Percentiles rank a stretch among this genome's conserved stretches.
Conservation (phyloP, 2,888 invertebrate species). For the Rosalia funebris region DNA sequence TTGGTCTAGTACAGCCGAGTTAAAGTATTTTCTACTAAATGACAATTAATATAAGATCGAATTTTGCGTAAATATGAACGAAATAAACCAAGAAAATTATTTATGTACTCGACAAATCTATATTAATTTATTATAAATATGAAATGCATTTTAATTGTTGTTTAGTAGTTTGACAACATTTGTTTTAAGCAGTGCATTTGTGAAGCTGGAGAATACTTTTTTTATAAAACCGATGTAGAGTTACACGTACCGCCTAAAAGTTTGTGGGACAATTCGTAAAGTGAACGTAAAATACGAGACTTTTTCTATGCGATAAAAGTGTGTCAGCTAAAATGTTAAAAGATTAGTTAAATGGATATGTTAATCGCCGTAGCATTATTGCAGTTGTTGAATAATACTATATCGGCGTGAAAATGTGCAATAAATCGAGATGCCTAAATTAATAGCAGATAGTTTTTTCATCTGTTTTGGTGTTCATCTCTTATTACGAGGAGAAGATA, state of each 20-base stretch:
- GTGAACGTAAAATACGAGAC: conserved; percentile 38
- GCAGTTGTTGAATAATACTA: neutral
- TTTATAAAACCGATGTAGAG: neutral
- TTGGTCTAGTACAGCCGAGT: conserved; percentile 41
- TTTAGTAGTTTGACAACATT: conserved; percentile 56
- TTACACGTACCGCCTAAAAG: conserved; percentile 24
- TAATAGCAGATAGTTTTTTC: no score
- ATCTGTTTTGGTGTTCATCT: no score
- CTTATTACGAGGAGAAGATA: no score
- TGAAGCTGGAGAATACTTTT: neutral
- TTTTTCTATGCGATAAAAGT: conserved; percentile 36
- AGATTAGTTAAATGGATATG: conserved; percentile 12
- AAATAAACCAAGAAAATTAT: conserved; percentile 59
- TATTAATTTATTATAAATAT: conserved; percentile 63
- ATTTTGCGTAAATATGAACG: conserved; percentile 58
- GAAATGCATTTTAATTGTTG: conserved; percentile 60
- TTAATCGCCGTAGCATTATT: conserved; percentile 9
- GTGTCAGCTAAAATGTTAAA: conserved; percentile 40
- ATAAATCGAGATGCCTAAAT: no score
- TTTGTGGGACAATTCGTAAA: conserved; percentile 32
- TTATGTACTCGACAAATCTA: conserved; percentile 53
- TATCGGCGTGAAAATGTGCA: neutral
- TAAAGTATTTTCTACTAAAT: conserved; percentile 45
- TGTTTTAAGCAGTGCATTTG: conserved; percentile 24
- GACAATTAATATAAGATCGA: conserved; percentile 55